Conservation (phyloP, 23 tunicate genomes). For the Ascidia mentula region DNA sequence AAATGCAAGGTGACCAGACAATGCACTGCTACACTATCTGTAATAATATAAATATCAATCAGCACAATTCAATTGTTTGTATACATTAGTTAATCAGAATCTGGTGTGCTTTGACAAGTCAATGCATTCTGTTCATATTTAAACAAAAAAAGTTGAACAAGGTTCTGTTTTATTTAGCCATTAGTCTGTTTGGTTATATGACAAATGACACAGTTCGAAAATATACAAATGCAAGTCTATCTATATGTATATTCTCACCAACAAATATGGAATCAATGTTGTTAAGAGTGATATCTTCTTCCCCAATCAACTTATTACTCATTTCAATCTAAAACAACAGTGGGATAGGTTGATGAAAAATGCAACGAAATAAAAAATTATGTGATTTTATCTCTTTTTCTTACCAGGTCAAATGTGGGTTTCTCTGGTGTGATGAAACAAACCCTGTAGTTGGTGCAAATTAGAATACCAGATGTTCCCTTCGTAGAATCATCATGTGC, state of each 20-base stretch:
- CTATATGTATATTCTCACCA: too few relatives aligned
- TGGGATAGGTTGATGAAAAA: background rate
- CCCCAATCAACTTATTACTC: conserved; percentile 30
- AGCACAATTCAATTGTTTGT: too few relatives aligned
- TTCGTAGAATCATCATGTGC: conserved; percentile 57
- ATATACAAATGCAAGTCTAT: too few relatives aligned
- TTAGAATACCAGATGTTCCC: conserved; percentile 54
- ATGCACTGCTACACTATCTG: too few relatives aligned
- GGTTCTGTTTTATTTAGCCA: too few relatives aligned
- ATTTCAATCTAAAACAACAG: conserved; percentile 42
- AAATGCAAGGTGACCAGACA: too few relatives aligned
- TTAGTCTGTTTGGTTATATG: too few relatives aligned
- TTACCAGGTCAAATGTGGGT: conserved; percentile 50
- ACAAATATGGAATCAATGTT: conserved; percentile 58
- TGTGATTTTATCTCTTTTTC: background rate
- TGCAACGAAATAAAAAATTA: background rate
- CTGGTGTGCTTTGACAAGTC: too few relatives aligned
- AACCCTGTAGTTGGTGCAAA: conserved; percentile 84
- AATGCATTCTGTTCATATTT: too few relatives aligned
- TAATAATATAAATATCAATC: too few relatives aligned
- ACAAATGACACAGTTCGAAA: background rate
- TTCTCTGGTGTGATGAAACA: conserved; percentile 46
- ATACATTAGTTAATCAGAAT: too few relatives aligned
- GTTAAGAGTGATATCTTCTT: conserved; percentile 59
- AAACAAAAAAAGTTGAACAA: too few relatives aligned